Evolutionary conservation across 2,797 vertebrate genomes (phyloP), one percentile per base, ranked within the genome.

Genomic region (Chelmon rostratus): DNA sequence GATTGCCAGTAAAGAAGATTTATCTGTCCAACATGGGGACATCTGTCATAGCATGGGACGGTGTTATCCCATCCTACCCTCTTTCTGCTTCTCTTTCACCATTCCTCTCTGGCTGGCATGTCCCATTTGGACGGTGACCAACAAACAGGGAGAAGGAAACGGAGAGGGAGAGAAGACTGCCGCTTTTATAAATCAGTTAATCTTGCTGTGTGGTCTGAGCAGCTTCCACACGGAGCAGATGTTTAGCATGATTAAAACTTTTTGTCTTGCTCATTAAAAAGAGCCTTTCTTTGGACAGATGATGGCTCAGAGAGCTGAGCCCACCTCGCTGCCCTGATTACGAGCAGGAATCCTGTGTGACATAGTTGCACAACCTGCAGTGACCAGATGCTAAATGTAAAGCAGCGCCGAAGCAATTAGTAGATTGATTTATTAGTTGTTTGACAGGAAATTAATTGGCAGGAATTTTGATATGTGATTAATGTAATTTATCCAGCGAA

Each of bases 1-100:
- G 94, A 93, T 92, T 92, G 89, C 84, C 87, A 83, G 87, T 93
- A 92, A 93, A 92, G 87, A 92, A 92, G 91, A 92, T 93, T 92
- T 91, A 94, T 95, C 82, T 81, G 81, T 89, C 84, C 84, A 86
- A 86, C 85, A 76, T 47, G 76, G 54, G 73, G 84, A 91, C 90
- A 93, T 93, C 91, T 94, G 92, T 94, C 92, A 92, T 83, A 73
- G 78, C 82, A 54, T 46, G 83, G 85, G 70, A 86, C 87, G 83
- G 65, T 83, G 76, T 81, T 81, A 76, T 76, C 63, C 82, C 81
- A 44, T 71, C 86, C 49, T 33, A 67, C 72, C 85, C 73, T 79
- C 78, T 81, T 66, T 81, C 76, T 75, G 82, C 44, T 77, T 61
- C 85, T 68, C 81, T 82, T 78, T 83, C 76, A 64, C 87, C 50